Conservation (phyloP, 2,113 vertebrate genomes). For the Vulpes ferrilata region DNA sequence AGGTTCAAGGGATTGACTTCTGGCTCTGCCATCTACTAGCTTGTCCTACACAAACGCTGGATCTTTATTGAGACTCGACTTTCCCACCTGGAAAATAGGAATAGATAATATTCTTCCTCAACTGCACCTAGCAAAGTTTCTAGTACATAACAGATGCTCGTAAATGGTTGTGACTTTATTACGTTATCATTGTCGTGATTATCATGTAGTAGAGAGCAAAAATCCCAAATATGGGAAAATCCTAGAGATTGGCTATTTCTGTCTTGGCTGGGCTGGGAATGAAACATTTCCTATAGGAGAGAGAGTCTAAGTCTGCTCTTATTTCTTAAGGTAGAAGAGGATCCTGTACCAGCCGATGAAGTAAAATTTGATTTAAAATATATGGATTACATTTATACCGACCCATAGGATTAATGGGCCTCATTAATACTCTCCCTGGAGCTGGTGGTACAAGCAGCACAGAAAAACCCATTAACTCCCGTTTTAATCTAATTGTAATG, state of each 20-base stretch:
- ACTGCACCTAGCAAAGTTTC: neutral
- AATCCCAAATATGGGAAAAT: neutral
- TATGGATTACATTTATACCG: neutral
- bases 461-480: neutral
- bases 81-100: neutral
- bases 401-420: neutral
- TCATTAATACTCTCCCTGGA: neutral
- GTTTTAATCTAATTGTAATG: conserved; percentile 21
- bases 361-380: neutral
- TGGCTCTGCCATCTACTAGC: neutral
- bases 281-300: neutral
- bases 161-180: neutral
- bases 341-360: neutral
- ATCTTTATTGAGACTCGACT: neutral
- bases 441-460: neutral
- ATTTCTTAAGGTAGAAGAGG: neutral
- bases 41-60: neutral
- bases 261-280: neutral
- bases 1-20: neutral
- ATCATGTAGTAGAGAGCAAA: neutral
- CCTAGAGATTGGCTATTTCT: neutral
- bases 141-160: neutral
- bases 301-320: neutral
- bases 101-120: neutral
- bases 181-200: neutral